Base-by-base conservation (phyloP, 2,113 vertebrate genomes). In the Columbina picui region DNA sequence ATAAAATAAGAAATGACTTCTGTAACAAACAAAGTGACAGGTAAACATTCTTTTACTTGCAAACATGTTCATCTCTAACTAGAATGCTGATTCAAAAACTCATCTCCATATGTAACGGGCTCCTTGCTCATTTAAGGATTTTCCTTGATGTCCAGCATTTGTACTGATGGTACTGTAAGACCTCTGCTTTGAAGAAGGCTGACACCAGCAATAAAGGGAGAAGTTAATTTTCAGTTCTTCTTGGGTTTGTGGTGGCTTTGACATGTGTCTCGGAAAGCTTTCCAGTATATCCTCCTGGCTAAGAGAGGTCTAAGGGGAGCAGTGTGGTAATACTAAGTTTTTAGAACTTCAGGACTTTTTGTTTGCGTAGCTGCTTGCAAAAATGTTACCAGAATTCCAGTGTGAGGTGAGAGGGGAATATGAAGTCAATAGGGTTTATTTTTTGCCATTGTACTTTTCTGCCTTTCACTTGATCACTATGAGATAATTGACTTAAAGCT, bases 21-120 rank as follows among this genome's bases (percentile, higher is more conserved):
- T 99, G 99, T 95, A 99, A 99, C 98, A 99, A 99, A 83, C 99
- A 99, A 97, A 99, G 99, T 39, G 99, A 99, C 98, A 99, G 99
- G 99, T 99, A 93, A 94, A 96, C 29, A 2, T 73, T 67, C 47
- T 70, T 84, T 74, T 17, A n/a, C 12, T 70, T 61, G 76, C 14
- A 59, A 2, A 50, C 32, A 9, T 15, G 68, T 65, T 87, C 36
- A 76, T 27, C 30, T 75, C 45, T 81, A 10, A n/a, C 18, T 81
- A 27, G 5, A 12, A 26, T 75, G 49, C 60, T 89, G 57, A 39
- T 83, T 60, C 57, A 22, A 43, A 57, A 67, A n/a, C 14, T 55
- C 30, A 47, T 0, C 21, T 85, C 26, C 17, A 3, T 7, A 0
- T 76, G 22, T 86, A 59, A 59, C 9, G 12, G 20, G 6, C 73